Percentiles rank a stretch among this genome's conserved stretches.
Conservation (phyloP, 2,113 vertebrate species). For the Gadus macrocephalus region DNA sequence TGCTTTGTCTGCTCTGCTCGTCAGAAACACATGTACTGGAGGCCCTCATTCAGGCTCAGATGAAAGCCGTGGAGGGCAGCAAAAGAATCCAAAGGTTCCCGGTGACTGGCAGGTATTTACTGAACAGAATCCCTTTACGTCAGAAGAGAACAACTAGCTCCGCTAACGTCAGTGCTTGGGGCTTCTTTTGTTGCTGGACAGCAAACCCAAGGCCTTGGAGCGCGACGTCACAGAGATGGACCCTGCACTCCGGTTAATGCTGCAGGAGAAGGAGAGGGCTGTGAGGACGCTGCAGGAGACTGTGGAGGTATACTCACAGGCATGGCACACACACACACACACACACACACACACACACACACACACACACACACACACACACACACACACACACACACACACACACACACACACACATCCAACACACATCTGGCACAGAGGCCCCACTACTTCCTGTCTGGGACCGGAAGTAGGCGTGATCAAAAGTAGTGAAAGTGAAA, state of each 20-base stretch:
- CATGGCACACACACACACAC: not conserved
- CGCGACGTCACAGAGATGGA: conserved; percentile 55
- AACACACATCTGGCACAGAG: not conserved
- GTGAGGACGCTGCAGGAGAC: conserved; percentile 72
- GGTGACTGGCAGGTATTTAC: no score
- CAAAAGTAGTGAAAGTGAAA: no score
- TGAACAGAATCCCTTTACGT: not conserved
- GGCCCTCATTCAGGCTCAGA: no score
- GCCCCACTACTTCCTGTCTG: not conserved
- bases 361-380: no score
- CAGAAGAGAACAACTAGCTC: no score
- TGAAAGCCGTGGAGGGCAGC: no score
- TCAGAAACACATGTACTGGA: not conserved
- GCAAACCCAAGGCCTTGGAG: conserved; percentile 28
- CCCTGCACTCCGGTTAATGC: conserved; percentile 51
- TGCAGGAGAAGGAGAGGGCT: conserved; percentile 73
- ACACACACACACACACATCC: no score
- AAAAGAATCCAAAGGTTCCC: no score
- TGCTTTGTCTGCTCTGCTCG: no score
- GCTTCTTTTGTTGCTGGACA: conserved; percentile 5
- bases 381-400: conserved; percentile 24
- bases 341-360: conserved; percentile 2
- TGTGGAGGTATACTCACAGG: conserved; percentile 63
- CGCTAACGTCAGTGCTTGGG: not conserved
- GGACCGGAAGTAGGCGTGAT: no score